These are phyloP conservation scores for Cyprinodon diabolis DNA, from an alignment of 2,797 vertebrate genomes.

Conservation along the genomic window DNA sequence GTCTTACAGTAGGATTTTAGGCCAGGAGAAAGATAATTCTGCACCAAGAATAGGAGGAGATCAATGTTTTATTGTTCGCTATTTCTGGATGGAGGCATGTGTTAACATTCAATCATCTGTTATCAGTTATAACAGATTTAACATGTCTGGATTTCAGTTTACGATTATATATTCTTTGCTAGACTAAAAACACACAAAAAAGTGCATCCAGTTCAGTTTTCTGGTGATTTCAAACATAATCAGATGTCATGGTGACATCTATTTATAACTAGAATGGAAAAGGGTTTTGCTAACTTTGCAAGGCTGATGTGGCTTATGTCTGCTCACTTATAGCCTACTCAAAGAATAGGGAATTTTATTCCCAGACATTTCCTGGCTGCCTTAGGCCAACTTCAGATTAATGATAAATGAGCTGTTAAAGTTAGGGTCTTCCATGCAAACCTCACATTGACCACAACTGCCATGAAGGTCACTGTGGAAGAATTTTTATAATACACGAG, in stretches of 20 bases:
- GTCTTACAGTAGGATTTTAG: constrained; percentile 45
- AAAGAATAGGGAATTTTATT: constrained; percentile 67
- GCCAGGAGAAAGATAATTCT: constrained; percentile 9
- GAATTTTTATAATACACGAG: constrained; percentile 30
- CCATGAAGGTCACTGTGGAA: constrained; percentile 33
- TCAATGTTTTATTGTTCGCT: constrained; percentile 29
- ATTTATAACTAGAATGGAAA: constrained; percentile 54
- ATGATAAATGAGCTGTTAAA: constrained; percentile 68
- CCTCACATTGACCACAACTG: constrained; percentile 44
- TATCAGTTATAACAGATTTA: constrained; percentile 35
- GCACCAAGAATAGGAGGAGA: constrained; percentile 19
- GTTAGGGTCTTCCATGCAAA: constrained; percentile 46
- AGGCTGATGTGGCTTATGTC: constrained; percentile 44
- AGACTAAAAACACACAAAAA: constrained; percentile 29
- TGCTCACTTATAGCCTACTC: constrained; percentile 48
- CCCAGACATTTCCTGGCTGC: constrained; percentile 54
- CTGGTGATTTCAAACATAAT: constrained; percentile 29
- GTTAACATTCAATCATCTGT: constrained; percentile 23
- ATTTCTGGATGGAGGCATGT: constrained; percentile 19
- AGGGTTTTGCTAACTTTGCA: constrained; percentile 47
- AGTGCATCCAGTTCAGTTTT: constrained; percentile 25
- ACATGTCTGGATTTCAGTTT: constrained; percentile 32
- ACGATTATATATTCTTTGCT: constrained; percentile 17
- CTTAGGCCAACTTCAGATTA: constrained; percentile 58
- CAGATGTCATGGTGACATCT: constrained; percentile 35